These are phyloP conservation scores for Campylomormyrus tamandua DNA, from an alignment of 2,113 vertebrate species.

Conservation along the genomic window DNA sequence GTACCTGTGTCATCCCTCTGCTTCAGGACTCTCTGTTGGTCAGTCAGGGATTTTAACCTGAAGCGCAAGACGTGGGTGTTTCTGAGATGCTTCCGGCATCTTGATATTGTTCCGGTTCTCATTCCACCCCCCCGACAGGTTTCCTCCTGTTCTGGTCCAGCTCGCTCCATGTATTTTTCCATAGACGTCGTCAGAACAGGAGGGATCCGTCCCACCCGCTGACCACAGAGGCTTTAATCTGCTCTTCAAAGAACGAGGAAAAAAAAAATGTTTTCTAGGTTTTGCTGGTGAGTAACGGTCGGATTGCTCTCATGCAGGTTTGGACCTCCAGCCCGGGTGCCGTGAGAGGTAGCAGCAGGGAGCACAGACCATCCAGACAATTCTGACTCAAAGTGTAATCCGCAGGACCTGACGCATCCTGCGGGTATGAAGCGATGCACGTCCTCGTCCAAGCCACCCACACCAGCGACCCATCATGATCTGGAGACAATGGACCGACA, in stretches of 20 bases:
- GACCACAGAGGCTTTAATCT: conserved; percentile 1
- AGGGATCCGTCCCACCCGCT: not conserved
- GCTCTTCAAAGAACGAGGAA: not conserved
- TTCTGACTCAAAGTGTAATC: not conserved
- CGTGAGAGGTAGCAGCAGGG: not conserved
- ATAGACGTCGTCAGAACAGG: not conserved
- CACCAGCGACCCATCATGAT: not conserved
- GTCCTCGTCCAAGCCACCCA: not conserved
- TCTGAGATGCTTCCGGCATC: not conserved
- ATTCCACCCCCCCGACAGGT: not conserved
- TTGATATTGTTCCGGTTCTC: not conserved
- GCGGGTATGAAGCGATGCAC: not conserved
- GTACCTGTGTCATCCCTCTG: not conserved
- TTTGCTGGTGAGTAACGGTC: not conserved
- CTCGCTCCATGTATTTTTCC: not conserved
- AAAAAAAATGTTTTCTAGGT: not conserved
- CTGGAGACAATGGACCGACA: not conserved
- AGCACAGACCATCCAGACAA: not conserved
- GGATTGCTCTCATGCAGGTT: not conserved
- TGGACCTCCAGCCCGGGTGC: not conserved
- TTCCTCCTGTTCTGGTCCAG: not conserved
- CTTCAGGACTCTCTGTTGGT: not conserved
- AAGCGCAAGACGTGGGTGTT: not conserved
- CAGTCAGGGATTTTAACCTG: not conserved
- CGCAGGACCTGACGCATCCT: not conserved